phyloP scores from a whole-genome alignment of 2,888 invertebrate species.

The Lomographa bimaculata region DNA sequence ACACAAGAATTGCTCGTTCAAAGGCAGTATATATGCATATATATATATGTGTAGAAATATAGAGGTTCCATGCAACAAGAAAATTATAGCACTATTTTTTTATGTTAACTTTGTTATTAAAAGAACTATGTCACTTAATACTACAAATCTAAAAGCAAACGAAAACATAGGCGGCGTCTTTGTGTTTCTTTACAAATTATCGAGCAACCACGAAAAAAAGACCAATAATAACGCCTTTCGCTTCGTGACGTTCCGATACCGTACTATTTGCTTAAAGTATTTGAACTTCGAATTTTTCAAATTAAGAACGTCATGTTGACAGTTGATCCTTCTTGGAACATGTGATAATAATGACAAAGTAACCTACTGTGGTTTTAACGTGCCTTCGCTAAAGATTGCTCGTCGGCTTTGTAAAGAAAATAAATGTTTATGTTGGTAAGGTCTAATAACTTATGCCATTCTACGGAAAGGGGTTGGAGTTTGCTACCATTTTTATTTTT shows the following conservation, averaged over 20 bases:
- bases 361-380: slow-evolving; percentile 57
- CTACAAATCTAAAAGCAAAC: slow-evolving; percentile 14
- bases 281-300: slow-evolving; percentile 49
- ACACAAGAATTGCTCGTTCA: too few species aligned
- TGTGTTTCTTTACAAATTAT: slow-evolving; percentile 55
- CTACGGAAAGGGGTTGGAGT: slow-evolving; percentile 51
- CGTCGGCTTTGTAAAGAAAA: slow-evolving; percentile 46
- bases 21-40: too few species aligned
- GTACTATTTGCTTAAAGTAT: slow-evolving; percentile 51
- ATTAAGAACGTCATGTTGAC: slow-evolving; percentile 59
- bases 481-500: slow-evolving; percentile 43
- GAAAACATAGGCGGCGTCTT: slow-evolving; percentile 44
- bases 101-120: too few species aligned
- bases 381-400: slow-evolving; percentile 55
- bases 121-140: slow-evolving; percentile 2
- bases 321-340: slow-evolving; percentile 66
- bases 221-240: slow-evolving; percentile 45
- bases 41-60: too few species aligned
- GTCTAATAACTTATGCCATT: slow-evolving; percentile 69
- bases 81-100: too few species aligned
- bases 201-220: slow-evolving; percentile 47
- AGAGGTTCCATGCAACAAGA: too few species aligned
- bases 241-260: slow-evolving; percentile 56
- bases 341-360: slow-evolving; percentile 39
- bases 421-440: slow-evolving; percentile 52